Evolutionary conservation across 2,113 vertebrate species (phyloP), one percentile per base, ranked within the genome.

Genomic region (Chelonoidis abingdonii): DNA sequence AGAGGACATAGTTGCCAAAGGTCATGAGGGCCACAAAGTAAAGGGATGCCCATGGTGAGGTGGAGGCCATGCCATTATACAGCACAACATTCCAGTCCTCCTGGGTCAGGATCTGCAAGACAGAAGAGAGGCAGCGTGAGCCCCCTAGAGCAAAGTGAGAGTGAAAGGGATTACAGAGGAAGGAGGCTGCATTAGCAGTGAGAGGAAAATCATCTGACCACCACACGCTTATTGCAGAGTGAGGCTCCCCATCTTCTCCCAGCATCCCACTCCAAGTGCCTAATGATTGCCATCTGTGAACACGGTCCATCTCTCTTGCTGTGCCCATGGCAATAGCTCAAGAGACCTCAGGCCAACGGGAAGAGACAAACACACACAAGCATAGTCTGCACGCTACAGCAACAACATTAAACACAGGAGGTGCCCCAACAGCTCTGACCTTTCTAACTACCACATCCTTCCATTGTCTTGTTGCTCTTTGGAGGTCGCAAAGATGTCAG

Each of bases 21-120:
- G 99, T 99, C 99, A 99, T 99, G 65, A 99, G 99, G 75, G 99
- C 99, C 24, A 99, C 99, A 13, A 99, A 99, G 96, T 99, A 99
- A 79, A 99, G 99, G 25, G 99, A 99, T 47, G 99, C 99, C 96
- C 99, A 98, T 0, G 99, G 99, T 0, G 99, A 99, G 2, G 99
- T 99, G 82, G 99, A 99, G 57, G 99, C 99, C 98, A 99, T 99
- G 57, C 99, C 99, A 1, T 99, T 99, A 95, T 99, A 99, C 69
- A 99, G 98, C 31, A 99, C 99, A 9, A 98, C 98, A 0, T 99
- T 99, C 99, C 99, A 99, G 97, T 99, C 99, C 94, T 99, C 99
- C 94, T 99, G 99, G 12, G 99, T 99, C 91, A 99, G 97, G 92
- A 99, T 99, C 99, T 99, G 92, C 13, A 93, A 83, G 11, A 90